Percentiles rank a stretch among this genome's conserved stretches.
phyloP scores from a whole-genome alignment of 2,888 invertebrate genomes.

The Hymenopus coronatus region DNA sequence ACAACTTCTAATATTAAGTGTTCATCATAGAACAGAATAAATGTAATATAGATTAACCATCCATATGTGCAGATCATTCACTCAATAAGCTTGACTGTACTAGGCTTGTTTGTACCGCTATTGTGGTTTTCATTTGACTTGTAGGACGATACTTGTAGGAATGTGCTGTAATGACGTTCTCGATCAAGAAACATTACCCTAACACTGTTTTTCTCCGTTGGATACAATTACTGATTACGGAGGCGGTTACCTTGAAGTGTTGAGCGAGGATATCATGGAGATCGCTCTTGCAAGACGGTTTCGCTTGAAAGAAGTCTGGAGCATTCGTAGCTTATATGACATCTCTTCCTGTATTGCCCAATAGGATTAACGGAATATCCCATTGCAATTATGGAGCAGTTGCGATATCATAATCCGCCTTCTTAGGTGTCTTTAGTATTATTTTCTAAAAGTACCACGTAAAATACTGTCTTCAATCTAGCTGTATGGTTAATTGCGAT shows the following conservation, averaged over 20 bases:
- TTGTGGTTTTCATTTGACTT: not conserved
- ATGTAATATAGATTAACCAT: too few relatives aligned
- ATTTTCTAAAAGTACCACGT: too few relatives aligned
- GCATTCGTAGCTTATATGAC: not conserved
- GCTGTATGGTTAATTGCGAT: too few relatives aligned
- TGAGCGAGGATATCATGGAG: not conserved
- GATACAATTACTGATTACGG: not conserved
- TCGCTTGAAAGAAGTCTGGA: not conserved
- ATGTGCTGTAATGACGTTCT: not conserved
- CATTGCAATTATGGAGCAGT: too few relatives aligned
- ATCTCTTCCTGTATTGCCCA: not conserved
- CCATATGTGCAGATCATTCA: too few relatives aligned
- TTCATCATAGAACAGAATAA: too few relatives aligned
- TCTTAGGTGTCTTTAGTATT: too few relatives aligned
- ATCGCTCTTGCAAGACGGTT: not conserved
- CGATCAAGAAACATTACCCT: not conserved
- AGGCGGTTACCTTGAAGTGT: not conserved
- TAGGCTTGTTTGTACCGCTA: not conserved
- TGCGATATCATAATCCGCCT: too few relatives aligned
- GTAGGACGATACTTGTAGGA: not conserved
- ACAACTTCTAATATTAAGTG: too few relatives aligned
- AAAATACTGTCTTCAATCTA: too few relatives aligned
- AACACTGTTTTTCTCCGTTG: not conserved
- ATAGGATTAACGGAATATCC: not conserved
- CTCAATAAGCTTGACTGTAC: too few relatives aligned